Conservation (phyloP, 2,113 vertebrate species). For the Urocolius indicus region DNA sequence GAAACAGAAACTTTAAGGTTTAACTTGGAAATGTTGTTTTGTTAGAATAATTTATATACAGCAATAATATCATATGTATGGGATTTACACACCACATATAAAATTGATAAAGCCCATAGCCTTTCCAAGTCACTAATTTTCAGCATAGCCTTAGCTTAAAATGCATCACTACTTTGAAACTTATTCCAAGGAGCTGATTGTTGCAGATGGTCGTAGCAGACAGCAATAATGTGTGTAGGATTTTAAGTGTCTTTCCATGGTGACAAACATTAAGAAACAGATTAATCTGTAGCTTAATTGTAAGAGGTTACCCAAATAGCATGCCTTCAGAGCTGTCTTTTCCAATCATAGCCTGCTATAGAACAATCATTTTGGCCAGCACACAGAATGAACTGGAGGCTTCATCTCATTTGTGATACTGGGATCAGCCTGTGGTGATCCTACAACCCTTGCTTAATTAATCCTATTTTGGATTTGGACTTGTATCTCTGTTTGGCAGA, state of each 20-base stretch:
- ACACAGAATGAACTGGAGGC: not conserved
- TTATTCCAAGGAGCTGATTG: not conserved
- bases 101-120: not conserved
- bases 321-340: not conserved
- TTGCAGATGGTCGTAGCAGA: not conserved
- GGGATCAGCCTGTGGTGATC: constrained; percentile 24
- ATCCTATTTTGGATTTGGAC: constrained; percentile 46
- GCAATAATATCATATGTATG: not conserved
- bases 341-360: not conserved
- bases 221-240: not conserved
- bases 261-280: constrained; percentile 34
- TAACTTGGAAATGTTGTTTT: not conserved
- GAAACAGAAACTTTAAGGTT: not conserved
- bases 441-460: constrained; percentile 47
- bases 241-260: not conserved
- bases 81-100: not conserved
- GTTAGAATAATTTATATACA: not conserved
- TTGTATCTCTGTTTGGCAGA: constrained; percentile 19
- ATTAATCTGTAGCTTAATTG: constrained; percentile 20
- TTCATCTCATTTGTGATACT: constrained; percentile 29
- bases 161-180: not conserved
- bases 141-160: not conserved
- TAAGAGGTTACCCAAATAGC: constrained; percentile 25
- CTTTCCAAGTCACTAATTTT: not conserved
- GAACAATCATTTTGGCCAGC: constrained; percentile 6